A percentile compares a stretch with the other conserved stretches of the same genome.
Conservation (phyloP, 2,797 vertebrate genomes). For the Sebastes taczanowskii region DNA sequence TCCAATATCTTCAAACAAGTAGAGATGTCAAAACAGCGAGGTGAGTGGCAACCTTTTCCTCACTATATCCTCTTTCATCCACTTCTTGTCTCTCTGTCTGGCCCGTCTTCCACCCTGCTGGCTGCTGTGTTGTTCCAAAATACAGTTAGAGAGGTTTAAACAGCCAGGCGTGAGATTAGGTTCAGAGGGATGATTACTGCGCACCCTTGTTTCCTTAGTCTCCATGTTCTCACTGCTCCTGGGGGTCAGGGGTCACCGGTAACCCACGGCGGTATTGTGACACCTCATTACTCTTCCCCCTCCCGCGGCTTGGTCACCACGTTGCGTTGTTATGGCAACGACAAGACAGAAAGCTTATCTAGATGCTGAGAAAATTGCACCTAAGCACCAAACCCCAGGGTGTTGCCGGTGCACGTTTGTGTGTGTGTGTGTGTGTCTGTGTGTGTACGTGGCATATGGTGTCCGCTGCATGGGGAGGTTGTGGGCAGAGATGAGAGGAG, state of each 20-base stretch:
- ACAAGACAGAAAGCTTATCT: slow-evolving; percentile 60
- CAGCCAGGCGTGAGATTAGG: slow-evolving; percentile 56
- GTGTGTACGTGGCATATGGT: slow-evolving; percentile 62
- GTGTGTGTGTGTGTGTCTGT: slow-evolving; percentile 9
- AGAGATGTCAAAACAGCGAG: slow-evolving; percentile 2
- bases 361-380: slow-evolving; percentile 63
- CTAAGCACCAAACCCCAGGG: slow-evolving; percentile 43
- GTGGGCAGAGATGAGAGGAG: slow-evolving; percentile 60
- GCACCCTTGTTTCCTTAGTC: slow-evolving; percentile 44
- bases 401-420: slow-evolving; percentile 31
- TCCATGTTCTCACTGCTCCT: slow-evolving; percentile 52
- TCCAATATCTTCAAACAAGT: not conserved
- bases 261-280: slow-evolving; percentile 56
- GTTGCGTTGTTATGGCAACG: slow-evolving; percentile 69
- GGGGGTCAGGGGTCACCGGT: slow-evolving; percentile 63
- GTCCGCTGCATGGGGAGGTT: slow-evolving; percentile 52
- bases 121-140: slow-evolving; percentile 21
- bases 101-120: not conserved
- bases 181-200: slow-evolving; percentile 55
- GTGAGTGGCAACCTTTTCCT: not conserved
- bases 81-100: not conserved
- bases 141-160: slow-evolving; percentile 48
- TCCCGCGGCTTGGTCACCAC: slow-evolving; percentile 23
- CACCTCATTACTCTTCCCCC: slow-evolving; percentile 71
- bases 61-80: not conserved